Evolutionary conservation across 2,888 invertebrate genomes (phyloP).

Genomic region (Caenorhabditis drosophilae): DNA sequence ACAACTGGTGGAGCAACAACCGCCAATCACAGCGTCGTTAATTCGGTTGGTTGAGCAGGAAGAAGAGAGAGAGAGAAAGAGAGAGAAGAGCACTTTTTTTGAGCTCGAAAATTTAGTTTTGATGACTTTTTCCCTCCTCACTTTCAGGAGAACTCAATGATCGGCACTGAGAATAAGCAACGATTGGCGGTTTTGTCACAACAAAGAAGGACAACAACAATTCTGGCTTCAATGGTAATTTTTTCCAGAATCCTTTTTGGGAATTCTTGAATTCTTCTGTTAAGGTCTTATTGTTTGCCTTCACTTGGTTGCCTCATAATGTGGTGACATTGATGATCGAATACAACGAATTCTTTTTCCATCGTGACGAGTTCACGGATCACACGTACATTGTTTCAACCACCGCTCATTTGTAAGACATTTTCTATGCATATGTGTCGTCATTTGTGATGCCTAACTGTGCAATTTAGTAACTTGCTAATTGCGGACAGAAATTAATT

Average conservation of each 20-base stretch:
- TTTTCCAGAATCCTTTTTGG: no score
- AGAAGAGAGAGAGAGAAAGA: no score
- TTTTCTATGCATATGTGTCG: no score
- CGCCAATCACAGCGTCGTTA: slow-evolving; percentile 17
- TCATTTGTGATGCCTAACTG: no score
- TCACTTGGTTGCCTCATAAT: slow-evolving; percentile 61
- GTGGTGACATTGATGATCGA: slow-evolving; percentile 56
- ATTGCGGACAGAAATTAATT: no score
- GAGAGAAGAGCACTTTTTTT: neutral
- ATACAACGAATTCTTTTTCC: slow-evolving; percentile 58
- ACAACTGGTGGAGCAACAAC: slow-evolving; percentile 33
- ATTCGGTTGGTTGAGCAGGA: no score
- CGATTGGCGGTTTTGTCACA: slow-evolving; percentile 44
- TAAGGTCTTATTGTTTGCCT: slow-evolving; percentile 56
- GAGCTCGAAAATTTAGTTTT: neutral
- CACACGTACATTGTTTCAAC: slow-evolving; percentile 62
- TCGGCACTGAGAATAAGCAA: slow-evolving; percentile 41
- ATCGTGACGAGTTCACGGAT: slow-evolving; percentile 34
- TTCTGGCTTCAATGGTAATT: slow-evolving; percentile 53
- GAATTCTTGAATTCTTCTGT: no score
- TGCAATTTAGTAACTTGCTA: no score
- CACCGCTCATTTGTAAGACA: slow-evolving; percentile 61
- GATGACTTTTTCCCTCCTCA: no score
- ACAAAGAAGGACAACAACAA: slow-evolving; percentile 54
- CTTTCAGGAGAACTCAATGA: slow-evolving; percentile 30